These are phyloP conservation scores for Brotogeris chrysoptera DNA, from an alignment of 2,797 vertebrate species.

Conservation along the genomic window DNA sequence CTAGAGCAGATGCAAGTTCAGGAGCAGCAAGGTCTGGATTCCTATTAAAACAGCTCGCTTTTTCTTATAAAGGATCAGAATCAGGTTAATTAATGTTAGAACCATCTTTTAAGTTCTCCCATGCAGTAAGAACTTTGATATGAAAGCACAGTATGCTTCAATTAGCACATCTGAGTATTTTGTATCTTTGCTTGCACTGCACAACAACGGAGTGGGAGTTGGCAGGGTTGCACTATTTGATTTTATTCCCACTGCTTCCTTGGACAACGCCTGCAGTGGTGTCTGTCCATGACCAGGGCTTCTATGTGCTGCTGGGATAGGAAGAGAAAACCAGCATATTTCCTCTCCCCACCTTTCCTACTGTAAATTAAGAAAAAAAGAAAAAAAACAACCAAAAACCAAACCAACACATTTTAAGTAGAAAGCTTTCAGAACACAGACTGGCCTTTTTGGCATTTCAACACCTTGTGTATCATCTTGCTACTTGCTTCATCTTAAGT, in stretches of 20 bases:
- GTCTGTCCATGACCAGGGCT: neutral
- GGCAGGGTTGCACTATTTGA: neutral
- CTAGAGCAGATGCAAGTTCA: neutral
- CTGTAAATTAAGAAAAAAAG: neutral
- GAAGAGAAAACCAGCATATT: neutral
- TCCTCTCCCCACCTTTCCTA: neutral
- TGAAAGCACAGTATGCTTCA: neutral
- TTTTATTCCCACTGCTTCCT: neutral
- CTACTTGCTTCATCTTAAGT: neutral
- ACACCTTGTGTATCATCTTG: neutral
- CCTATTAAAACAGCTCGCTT: neutral
- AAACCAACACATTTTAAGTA: neutral
- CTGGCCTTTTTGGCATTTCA: neutral
- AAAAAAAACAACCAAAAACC: neutral
- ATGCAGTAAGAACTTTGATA: neutral
- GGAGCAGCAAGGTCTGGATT: neutral
- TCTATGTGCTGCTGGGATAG: neutral
- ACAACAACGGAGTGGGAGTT: accelerated
- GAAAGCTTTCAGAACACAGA: neutral
- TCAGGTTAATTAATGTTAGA: neutral
- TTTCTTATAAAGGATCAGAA: neutral
- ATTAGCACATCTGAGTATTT: neutral
- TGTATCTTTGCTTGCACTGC: neutral
- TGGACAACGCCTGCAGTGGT: neutral
- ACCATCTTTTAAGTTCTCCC: neutral